Conservation (phyloP, 2,888 invertebrate genomes). For the Napeogenes inachia region DNA sequence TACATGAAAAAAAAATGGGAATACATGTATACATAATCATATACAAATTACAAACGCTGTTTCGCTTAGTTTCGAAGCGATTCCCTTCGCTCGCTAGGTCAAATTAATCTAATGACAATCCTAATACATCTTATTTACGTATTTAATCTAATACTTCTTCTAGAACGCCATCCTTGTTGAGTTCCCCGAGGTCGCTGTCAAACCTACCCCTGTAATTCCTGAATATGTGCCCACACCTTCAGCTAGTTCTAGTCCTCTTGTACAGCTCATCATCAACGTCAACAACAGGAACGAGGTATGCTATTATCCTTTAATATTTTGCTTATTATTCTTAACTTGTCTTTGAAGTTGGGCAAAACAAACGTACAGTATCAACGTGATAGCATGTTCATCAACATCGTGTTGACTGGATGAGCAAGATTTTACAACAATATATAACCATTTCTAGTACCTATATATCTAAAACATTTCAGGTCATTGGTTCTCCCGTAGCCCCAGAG, state of each 20-base stretch:
- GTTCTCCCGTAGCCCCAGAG: constrained; percentile 16
- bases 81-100: too few species aligned
- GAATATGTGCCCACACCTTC: constrained; percentile 21
- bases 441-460: neutral
- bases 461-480: neutral
- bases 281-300: constrained; percentile 36
- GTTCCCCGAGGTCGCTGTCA: constrained; percentile 33
- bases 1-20: too few species aligned
- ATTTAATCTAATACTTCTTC: constrained; percentile 12
- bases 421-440: too few species aligned
- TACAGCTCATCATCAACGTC: constrained; percentile 50
- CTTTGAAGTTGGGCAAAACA: too few species aligned
- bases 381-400: too few species aligned
- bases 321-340: neutral
- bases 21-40: too few species aligned
- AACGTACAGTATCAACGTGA: too few species aligned
- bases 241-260: constrained; percentile 44
- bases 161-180: constrained; percentile 39
- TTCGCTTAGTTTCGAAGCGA: too few species aligned
- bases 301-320: neutral
- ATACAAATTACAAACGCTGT: too few species aligned
- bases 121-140: neutral
- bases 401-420: too few species aligned
- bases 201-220: constrained; percentile 23
- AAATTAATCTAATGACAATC: too few species aligned